Percentiles rank a stretch among this genome's conserved stretches.
Conservation (phyloP, 2,113 vertebrate genomes). For the Pluvianellus socialis region DNA sequence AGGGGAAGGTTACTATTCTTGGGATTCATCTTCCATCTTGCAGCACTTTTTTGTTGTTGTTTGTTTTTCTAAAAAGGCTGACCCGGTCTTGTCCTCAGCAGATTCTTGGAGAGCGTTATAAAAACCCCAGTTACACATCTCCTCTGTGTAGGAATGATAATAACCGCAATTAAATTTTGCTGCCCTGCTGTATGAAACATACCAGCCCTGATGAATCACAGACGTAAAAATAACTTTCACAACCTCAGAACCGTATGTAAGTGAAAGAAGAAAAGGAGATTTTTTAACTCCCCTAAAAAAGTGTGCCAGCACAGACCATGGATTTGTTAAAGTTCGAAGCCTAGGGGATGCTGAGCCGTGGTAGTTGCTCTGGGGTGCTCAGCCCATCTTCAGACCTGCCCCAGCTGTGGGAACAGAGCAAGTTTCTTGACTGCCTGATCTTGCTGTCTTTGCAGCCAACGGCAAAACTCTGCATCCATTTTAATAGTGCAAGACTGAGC, state of each 20-base stretch:
- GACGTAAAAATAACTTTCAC: not conserved
- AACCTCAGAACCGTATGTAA: not conserved
- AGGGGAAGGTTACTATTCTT: not conserved
- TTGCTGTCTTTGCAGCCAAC: not conserved
- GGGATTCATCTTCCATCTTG: not conserved
- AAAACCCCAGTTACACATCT: not conserved
- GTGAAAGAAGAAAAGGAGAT: not conserved
- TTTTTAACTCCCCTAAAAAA: not conserved
- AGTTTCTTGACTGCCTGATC: not conserved
- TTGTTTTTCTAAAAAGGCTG: not conserved
- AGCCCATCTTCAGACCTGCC: not conserved
- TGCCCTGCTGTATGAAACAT: not conserved
- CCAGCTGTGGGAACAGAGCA: accelerated
- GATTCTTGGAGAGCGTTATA: not conserved
- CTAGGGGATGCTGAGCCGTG: not conserved
- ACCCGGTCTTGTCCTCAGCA: not conserved
- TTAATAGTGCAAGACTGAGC: not conserved
- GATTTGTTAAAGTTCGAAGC: not conserved
- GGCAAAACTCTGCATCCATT: not conserved
- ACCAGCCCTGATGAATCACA: not conserved
- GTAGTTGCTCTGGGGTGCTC: not conserved
- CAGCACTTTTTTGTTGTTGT: not conserved
- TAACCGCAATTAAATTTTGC: not conserved
- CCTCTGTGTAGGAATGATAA: not conserved
- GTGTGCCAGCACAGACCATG: not conserved